Conservation (phyloP, 2,888 invertebrate species). For the Hemaris fuciformis region DNA sequence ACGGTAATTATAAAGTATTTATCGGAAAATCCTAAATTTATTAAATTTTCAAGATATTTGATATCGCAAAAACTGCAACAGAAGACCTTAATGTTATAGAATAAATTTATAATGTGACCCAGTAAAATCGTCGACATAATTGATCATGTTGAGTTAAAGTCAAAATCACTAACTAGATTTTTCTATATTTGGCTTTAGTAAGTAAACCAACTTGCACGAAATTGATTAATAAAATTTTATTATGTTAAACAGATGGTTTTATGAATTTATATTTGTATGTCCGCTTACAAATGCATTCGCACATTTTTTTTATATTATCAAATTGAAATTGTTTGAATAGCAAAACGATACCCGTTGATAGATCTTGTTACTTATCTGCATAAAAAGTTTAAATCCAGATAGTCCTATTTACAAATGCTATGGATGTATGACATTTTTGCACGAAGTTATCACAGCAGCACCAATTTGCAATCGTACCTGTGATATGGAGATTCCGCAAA, state of each 20-base stretch:
- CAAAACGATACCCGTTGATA: background rate
- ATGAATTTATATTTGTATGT: background rate
- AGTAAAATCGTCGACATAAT: background rate
- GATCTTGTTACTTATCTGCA: background rate
- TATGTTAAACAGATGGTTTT: background rate
- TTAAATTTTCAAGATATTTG: background rate
- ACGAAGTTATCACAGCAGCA: background rate
- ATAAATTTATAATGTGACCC: background rate
- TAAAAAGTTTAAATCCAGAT: background rate
- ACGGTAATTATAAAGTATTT: background rate
- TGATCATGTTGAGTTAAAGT: background rate
- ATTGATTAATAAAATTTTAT: background rate
- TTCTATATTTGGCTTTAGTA: background rate
- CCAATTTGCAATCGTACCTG: conserved; percentile 17
- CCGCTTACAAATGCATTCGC: background rate
- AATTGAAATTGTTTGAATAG: background rate
- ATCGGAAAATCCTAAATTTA: background rate
- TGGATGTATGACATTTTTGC: background rate
- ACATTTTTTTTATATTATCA: background rate
- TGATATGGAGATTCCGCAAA: conserved; percentile 3
- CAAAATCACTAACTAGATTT: background rate
- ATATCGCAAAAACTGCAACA: background rate
- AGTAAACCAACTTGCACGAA: background rate
- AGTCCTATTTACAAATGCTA: background rate
- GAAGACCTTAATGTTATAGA: background rate